These are phyloP conservation scores for Sarcoramphus papa DNA, from an alignment of 2,797 vertebrate species.

Conservation along the genomic window DNA sequence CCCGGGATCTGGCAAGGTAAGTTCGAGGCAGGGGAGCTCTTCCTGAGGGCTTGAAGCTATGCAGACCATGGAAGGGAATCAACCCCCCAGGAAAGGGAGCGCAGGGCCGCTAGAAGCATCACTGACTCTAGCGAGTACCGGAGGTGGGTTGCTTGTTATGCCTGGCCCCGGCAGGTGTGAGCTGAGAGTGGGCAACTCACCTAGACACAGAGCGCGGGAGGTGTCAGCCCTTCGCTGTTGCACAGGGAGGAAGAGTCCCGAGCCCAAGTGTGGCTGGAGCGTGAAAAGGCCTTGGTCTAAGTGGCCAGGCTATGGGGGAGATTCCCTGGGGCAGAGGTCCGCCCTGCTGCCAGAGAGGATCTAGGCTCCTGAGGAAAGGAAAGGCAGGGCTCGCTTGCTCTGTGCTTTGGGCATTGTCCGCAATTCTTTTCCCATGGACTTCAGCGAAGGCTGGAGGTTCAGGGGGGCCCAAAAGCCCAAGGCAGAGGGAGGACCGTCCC, in stretches of 20 bases:
- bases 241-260: neutral
- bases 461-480: neutral
- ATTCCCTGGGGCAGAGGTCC: neutral
- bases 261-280: neutral
- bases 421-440: too few species aligned
- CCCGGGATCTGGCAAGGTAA: constrained; percentile 66
- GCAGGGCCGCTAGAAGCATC: neutral
- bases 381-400: neutral
- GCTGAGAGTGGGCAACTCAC: neutral
- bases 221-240: neutral
- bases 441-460: neutral
- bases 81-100: neutral
- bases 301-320: neutral
- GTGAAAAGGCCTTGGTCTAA: neutral
- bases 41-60: neutral
- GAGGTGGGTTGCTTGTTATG: neutral
- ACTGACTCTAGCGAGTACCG: neutral
- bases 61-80: neutral
- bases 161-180: neutral
- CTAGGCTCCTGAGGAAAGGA: neutral
- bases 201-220: neutral
- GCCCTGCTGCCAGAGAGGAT: neutral
- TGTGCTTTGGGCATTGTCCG: neutral
- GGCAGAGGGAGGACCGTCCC: neutral
- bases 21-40: neutral